phyloP scores from a whole-genome alignment of 2,888 invertebrate species.

The Rhaphigaster nebulosa region DNA sequence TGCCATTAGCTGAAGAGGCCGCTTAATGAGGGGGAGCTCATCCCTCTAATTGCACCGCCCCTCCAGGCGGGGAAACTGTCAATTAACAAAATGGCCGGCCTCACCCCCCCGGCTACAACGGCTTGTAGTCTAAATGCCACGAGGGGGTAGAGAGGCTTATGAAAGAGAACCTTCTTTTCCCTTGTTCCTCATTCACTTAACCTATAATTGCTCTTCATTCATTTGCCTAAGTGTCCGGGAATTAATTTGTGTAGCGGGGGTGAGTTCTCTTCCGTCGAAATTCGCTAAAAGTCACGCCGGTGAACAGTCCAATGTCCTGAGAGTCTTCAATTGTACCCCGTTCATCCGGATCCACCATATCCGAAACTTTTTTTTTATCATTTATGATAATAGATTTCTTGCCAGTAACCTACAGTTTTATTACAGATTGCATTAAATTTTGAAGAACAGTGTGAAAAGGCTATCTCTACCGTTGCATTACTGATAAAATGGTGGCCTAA shows the following conservation, averaged over 20 bases:
- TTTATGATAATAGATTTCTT: too few relatives aligned
- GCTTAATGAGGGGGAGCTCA: slow-evolving; percentile 54
- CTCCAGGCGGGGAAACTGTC: slow-evolving; percentile 47
- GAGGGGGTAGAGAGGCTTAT: slow-evolving; percentile 30
- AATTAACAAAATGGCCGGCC: slow-evolving; percentile 58
- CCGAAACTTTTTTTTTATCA: too few relatives aligned
- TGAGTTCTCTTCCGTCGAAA: not conserved
- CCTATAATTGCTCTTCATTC: slow-evolving; percentile 44
- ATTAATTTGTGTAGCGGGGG: slow-evolving; percentile 16
- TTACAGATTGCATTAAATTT: too few relatives aligned
- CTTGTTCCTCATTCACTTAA: slow-evolving; percentile 44
- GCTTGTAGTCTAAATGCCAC: slow-evolving; percentile 47
- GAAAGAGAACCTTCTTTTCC: slow-evolving; percentile 37
- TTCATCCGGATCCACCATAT: too few relatives aligned
- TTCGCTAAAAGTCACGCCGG: slow-evolving; percentile 20
- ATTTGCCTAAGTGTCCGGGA: slow-evolving; percentile 36
- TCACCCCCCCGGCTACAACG: slow-evolving; percentile 50
- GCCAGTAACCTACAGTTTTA: too few relatives aligned
- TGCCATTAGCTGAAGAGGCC: slow-evolving; percentile 52
- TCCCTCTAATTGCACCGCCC: slow-evolving; percentile 49
- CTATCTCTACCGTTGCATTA: too few relatives aligned
- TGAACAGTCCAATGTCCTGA: not conserved
- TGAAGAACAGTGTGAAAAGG: too few relatives aligned
- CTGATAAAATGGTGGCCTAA: too few relatives aligned
- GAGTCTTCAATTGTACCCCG: too few relatives aligned